phyloP scores from a whole-genome alignment of 2,113 vertebrate species.

The Microtus oregoni region DNA sequence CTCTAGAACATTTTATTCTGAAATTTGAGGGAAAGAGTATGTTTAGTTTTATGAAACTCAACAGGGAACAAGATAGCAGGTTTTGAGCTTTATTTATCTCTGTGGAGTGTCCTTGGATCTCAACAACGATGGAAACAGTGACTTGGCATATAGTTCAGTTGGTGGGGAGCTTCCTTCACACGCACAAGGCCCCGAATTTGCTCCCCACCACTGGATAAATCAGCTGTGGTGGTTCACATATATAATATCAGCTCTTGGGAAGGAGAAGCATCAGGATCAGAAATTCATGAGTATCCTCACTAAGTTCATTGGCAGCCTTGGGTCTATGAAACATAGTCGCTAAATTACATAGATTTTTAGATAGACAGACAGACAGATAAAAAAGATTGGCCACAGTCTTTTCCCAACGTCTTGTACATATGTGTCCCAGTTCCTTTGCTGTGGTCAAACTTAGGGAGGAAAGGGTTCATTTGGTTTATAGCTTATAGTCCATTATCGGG shows the following conservation, averaged over 20 bases:
- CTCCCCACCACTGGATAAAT: not conserved
- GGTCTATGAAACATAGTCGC: not conserved
- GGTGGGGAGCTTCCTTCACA: not conserved
- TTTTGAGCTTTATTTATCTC: constrained; percentile 21
- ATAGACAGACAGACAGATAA: not conserved
- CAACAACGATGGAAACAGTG: not conserved
- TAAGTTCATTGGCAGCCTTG: not conserved
- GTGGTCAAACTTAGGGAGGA: not conserved
- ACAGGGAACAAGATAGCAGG: not conserved
- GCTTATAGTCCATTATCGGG: not conserved
- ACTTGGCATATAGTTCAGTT: not conserved
- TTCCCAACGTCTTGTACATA: constrained; percentile 6
- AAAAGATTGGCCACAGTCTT: not conserved
- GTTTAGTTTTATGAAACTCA: constrained; percentile 28
- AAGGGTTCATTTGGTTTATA: not conserved
- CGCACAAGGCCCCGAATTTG: not conserved
- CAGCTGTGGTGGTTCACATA: not conserved
- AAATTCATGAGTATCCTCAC: not conserved
- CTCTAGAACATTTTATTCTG: constrained; percentile 38
- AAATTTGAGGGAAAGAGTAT: constrained; percentile 30
- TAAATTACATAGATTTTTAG: not conserved
- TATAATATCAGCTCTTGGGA: not conserved
- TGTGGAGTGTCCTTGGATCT: constrained; percentile 41
- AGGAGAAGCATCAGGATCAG: not conserved
- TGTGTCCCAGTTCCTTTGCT: not conserved